These are phyloP conservation scores for Dugesia japonica DNA, from an alignment of 2,888 invertebrate genomes.

Conservation along the genomic window DNA sequence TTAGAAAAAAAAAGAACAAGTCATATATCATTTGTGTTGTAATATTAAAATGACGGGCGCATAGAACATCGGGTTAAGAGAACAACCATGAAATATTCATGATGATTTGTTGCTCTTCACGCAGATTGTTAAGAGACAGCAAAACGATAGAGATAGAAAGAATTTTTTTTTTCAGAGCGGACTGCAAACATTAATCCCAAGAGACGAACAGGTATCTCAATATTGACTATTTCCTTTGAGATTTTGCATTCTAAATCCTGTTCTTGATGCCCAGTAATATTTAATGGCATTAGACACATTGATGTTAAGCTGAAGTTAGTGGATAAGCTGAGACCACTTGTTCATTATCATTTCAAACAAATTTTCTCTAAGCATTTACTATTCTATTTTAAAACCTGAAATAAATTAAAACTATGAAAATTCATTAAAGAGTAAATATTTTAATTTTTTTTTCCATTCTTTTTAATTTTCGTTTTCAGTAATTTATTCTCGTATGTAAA, in stretches of 20 bases:
- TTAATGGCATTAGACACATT: constrained; percentile 20
- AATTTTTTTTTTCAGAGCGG: neutral
- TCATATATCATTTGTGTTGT: constrained; percentile 4
- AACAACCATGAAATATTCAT: constrained; percentile 20
- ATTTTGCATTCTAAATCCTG: neutral
- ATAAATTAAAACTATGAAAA: constrained; percentile 10
- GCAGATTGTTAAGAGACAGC: constrained; percentile 2
- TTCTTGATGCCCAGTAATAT: constrained; percentile 16
- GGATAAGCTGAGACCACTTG: constrained; percentile 16
- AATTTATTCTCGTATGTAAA: no score
- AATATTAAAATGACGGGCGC: neutral
- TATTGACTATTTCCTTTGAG: constrained; percentile 20
- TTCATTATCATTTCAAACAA: constrained; percentile 15
- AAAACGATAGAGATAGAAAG: constrained; percentile 1
- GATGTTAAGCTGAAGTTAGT: constrained; percentile 20
- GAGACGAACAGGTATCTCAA: constrained; percentile 11
- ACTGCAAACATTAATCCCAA: constrained; percentile 4
- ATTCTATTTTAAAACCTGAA: neutral
- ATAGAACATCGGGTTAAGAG: neutral
- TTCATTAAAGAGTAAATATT: constrained; percentile 7
- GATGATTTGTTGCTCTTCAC: constrained; percentile 20
- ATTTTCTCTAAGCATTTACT: constrained; percentile 9
- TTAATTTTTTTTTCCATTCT: neutral
- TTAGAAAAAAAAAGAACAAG: constrained; percentile 2
- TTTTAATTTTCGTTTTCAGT: no score